Evolutionary conservation across 2,113 vertebrate species (phyloP).

Genomic region (Sarotherodon lohbergeri): DNA sequence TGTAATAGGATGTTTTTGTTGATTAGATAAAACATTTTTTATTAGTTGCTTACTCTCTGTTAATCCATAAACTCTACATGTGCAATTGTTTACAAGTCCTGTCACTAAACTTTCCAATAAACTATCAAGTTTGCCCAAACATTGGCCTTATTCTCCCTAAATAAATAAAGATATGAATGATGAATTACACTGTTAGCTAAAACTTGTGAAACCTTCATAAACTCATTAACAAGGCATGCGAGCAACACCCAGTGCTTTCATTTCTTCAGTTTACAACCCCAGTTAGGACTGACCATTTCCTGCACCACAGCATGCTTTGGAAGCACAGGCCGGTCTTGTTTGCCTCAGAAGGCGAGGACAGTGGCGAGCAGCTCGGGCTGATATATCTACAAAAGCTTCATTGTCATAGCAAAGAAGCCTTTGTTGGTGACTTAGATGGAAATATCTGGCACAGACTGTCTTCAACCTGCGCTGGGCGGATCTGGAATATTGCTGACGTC

Average conservation of each 20-base stretch:
- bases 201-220: neutral
- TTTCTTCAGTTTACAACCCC: constrained; percentile 16
- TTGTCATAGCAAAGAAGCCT: neutral
- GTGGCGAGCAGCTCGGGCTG: neutral
- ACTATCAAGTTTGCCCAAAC: neutral
- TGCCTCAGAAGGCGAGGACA: neutral
- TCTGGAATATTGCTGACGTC: neutral
- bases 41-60: neutral
- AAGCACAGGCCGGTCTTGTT: neutral
- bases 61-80: neutral
- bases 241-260: neutral
- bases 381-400: neutral
- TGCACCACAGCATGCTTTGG: neutral
- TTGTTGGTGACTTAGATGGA: neutral
- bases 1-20: neutral
- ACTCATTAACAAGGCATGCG: neutral
- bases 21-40: neutral
- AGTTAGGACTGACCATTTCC: constrained; percentile 4
- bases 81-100: neutral
- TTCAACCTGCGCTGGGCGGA: neutral
- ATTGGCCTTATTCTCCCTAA: neutral
- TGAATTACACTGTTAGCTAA: neutral
- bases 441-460: neutral
- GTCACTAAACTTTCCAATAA: neutral
- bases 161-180: neutral